Percentiles rank a stretch among this genome's conserved stretches.
These are phyloP conservation scores for Artemia franciscana DNA, from an alignment of 1,140 invertebrate species.

Conservation along the genomic window DNA sequence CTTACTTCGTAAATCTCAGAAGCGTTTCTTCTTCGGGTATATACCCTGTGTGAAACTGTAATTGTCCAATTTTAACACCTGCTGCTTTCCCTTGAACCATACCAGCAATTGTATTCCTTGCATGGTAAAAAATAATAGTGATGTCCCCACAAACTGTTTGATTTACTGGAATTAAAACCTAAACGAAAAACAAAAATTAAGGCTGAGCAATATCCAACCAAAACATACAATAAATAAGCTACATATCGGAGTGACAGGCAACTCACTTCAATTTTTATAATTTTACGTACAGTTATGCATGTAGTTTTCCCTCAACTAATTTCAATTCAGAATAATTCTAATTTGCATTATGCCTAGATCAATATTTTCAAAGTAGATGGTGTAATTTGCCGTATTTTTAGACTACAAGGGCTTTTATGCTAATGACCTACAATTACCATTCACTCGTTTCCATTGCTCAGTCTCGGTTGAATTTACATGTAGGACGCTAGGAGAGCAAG, in stretches of 20 bases:
- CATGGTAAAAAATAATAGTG: constrained; percentile 55
- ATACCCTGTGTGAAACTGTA: constrained; percentile 73
- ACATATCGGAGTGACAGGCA: too few species aligned
- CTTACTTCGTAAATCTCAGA: constrained; percentile 44
- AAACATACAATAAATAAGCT: constrained; percentile 15
- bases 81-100: constrained; percentile 50
- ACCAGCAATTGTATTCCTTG: constrained; percentile 53
- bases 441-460: too few species aligned
- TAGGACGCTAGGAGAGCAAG: too few species aligned
- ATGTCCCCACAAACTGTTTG: constrained; percentile 59
- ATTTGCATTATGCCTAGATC: too few species aligned
- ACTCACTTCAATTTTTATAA: constrained; percentile 7
- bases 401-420: too few species aligned
- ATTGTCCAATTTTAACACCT: constrained; percentile 62
- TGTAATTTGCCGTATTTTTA: too few species aligned
- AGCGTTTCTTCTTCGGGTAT: constrained; percentile 42
- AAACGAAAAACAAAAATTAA: constrained; percentile 8
- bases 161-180: constrained; percentile 21
- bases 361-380: too few species aligned
- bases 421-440: too few species aligned
- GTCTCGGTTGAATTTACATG: too few species aligned
- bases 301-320: too few species aligned
- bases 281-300: constrained; percentile 7
- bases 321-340: too few species aligned
- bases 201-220: too few species aligned